Percentiles rank a stretch among this genome's conserved stretches.
phyloP scores from a whole-genome alignment of 2,888 invertebrate species.

The Melitaea athalia region DNA sequence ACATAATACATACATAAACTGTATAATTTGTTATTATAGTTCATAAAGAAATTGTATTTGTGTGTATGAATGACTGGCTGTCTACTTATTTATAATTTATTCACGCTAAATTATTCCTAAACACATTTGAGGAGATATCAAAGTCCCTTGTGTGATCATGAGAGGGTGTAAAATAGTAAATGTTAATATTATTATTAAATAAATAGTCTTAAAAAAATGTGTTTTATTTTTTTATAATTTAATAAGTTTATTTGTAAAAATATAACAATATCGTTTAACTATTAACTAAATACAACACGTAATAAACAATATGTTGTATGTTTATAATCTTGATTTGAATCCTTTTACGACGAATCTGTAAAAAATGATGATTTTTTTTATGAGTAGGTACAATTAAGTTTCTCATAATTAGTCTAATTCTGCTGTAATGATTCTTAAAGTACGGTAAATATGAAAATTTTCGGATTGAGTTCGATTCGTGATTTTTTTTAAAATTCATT shows the following conservation, averaged over 20 bases:
- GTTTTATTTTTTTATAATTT: slow-evolving; percentile 29
- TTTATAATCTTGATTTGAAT: slow-evolving; percentile 32
- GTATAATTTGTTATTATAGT: not conserved
- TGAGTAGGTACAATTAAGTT: too few relatives aligned
- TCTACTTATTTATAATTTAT: slow-evolving; percentile 5
- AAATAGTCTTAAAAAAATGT: slow-evolving; percentile 43
- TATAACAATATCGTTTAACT: not conserved
- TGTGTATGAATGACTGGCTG: not conserved
- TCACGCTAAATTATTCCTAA: slow-evolving; percentile 3
- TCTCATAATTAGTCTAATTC: too few relatives aligned
- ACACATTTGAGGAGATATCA: not conserved
- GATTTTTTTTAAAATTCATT: too few relatives aligned
- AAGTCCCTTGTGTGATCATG: slow-evolving; percentile 16
- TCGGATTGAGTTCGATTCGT: too few relatives aligned
- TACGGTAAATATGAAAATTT: too few relatives aligned
- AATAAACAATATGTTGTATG: not conserved
- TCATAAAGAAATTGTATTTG: not conserved
- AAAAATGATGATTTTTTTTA: slow-evolving; percentile 35
- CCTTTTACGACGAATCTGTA: slow-evolving; percentile 52
- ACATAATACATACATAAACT: not conserved
- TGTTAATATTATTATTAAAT: slow-evolving; percentile 65
- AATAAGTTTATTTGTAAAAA: slow-evolving; percentile 16
- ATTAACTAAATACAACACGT: not conserved
- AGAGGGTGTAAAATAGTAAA: slow-evolving; percentile 46
- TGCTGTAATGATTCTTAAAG: too few relatives aligned